phyloP scores from a whole-genome alignment of 2,888 invertebrate genomes.

The Brachylomia viminalis region DNA sequence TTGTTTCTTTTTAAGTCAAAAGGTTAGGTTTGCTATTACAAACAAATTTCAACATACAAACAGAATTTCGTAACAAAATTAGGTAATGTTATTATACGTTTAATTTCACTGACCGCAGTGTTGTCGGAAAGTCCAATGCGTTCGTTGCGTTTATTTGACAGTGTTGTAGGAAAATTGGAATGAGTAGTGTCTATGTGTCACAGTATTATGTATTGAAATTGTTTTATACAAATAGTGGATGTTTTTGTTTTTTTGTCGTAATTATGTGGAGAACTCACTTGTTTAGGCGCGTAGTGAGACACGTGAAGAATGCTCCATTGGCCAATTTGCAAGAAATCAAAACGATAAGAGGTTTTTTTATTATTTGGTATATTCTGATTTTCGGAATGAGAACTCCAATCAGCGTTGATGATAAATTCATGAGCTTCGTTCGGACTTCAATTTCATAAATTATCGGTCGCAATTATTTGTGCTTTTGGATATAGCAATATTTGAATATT shows the following conservation, averaged over 20 bases:
- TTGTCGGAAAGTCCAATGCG: background rate
- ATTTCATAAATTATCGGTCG: conserved; percentile 12
- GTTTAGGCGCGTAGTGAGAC: background rate
- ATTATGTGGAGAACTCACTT: no score
- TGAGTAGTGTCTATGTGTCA: background rate
- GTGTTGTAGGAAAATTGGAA: background rate
- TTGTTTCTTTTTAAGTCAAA: no score
- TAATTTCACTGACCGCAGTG: conserved; percentile 7
- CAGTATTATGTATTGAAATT: background rate
- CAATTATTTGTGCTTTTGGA: conserved; percentile 23
- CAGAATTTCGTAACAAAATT: conserved; percentile 7
- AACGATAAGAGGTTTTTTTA: background rate
- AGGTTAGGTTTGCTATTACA: background rate
- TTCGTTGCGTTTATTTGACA: conserved; percentile 1
- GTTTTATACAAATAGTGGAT: background rate
- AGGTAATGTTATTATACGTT: conserved; percentile 18
- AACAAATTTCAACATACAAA: conserved; percentile 15
- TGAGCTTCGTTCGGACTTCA: background rate
- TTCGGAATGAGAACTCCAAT: background rate
- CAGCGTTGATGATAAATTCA: conserved; percentile 8
- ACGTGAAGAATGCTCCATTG: background rate
- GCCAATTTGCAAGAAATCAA: background rate
- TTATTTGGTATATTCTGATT: background rate
- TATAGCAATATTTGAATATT: conserved; percentile 27
- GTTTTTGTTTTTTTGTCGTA: background rate